Evolutionary conservation across 2,888 invertebrate genomes (phyloP).

Genomic region (Idaea dimidiata): DNA sequence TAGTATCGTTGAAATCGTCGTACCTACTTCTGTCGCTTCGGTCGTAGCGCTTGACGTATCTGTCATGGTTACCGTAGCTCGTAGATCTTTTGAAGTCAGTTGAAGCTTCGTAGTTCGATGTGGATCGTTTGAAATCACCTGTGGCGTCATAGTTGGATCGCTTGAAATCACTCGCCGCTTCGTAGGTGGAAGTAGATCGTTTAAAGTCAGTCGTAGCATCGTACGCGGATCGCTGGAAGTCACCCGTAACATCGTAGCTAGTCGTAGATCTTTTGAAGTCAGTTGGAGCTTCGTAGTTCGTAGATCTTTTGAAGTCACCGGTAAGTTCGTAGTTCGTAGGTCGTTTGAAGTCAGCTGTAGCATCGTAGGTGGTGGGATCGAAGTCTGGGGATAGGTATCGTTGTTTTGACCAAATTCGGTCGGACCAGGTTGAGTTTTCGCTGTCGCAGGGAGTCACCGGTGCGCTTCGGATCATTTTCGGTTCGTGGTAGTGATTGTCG

Average conservation of each 20-base stretch:
- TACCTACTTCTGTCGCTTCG: conserved; percentile 22
- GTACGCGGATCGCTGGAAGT: too few species aligned
- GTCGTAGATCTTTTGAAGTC: too few species aligned
- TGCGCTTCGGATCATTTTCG: conserved; percentile 64
- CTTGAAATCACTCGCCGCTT: too few species aligned
- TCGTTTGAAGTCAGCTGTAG: conserved; percentile 34
- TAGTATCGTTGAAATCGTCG: conserved; percentile 24
- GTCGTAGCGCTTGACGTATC: conserved; percentile 21
- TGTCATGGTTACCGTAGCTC: conserved; percentile 22
- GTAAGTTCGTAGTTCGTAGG: conserved; percentile 22
- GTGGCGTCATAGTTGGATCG: conserved; percentile 29
- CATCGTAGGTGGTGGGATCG: conserved; percentile 36
- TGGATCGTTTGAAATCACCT: conserved; percentile 34
- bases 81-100: conserved; percentile 32
- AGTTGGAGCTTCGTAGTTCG: too few species aligned
- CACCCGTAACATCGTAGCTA: too few species aligned
- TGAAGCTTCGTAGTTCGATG: conserved; percentile 35
- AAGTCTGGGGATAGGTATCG: conserved; percentile 41
- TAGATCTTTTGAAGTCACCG: too few species aligned
- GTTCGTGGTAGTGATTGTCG: conserved; percentile 51
- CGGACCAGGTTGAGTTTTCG: conserved; percentile 64
- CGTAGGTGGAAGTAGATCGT: too few species aligned
- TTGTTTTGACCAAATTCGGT: conserved; percentile 48
- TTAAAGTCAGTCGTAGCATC: too few species aligned
- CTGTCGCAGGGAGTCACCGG: conserved; percentile 75